These are phyloP conservation scores for Parnassius orleans DNA, from an alignment of 2,888 invertebrate species.

Conservation along the genomic window DNA sequence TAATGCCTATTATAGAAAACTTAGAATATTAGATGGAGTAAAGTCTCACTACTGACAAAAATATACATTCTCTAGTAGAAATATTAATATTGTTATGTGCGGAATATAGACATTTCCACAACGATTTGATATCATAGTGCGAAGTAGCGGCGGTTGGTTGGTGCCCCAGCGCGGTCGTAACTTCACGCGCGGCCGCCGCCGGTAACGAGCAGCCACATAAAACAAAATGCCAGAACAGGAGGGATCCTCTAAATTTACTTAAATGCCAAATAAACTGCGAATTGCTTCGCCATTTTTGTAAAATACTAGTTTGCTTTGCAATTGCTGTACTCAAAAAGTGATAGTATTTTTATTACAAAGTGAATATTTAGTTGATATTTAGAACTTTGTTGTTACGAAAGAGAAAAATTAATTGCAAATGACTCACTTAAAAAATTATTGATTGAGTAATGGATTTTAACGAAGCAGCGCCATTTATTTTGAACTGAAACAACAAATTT, in stretches of 20 bases:
- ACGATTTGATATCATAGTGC: constrained; percentile 26
- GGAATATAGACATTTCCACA: constrained; percentile 4
- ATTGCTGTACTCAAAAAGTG: background rate
- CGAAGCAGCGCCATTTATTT: too few relatives aligned
- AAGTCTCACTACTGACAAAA: background rate
- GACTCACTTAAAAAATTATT: too few relatives aligned
- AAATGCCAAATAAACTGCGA: constrained; percentile 79
- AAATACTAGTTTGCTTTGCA: constrained; percentile 37
- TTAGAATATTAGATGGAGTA: background rate
- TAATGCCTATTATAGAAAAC: too few relatives aligned
- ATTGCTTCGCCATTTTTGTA: constrained; percentile 75
- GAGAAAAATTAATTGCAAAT: too few relatives aligned
- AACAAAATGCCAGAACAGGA: constrained; percentile 77
- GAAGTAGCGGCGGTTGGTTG: constrained; percentile 36
- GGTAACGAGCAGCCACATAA: constrained; percentile 79
- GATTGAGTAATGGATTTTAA: too few relatives aligned
- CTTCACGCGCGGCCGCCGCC: constrained; percentile 77
- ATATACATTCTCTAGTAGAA: background rate
- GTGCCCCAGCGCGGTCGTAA: constrained; percentile 71
- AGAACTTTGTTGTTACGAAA: too few relatives aligned
- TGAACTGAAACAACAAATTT: too few relatives aligned
- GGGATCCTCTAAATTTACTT: constrained; percentile 76
- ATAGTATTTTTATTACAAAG: too few relatives aligned
- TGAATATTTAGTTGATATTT: too few relatives aligned
- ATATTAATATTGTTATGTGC: background rate